Conservation (phyloP, 30 jellyfish, hydroid and myxozoan species). For the Aurelia sp. region DNA sequence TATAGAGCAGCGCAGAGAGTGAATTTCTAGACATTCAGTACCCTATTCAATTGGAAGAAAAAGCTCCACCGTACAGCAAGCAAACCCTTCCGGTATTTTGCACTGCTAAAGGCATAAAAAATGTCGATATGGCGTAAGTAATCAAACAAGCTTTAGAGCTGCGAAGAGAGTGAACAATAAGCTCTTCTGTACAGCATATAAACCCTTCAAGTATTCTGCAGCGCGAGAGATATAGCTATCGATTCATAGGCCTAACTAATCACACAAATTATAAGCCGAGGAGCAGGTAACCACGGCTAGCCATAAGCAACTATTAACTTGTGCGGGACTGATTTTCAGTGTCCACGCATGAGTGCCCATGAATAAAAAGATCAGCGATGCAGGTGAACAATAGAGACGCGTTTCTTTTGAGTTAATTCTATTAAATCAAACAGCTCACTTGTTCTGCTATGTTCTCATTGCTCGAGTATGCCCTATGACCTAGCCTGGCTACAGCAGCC, state of each 20-base stretch:
- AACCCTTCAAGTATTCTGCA: too few relatives aligned
- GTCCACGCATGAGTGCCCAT: slow-evolving; percentile 65
- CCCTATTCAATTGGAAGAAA: too few relatives aligned
- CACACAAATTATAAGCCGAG: background rate
- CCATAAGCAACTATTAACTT: slow-evolving; percentile 27
- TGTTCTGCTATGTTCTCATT: slow-evolving; percentile 78
- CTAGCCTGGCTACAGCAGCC: slow-evolving; percentile 68
- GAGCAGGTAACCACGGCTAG: slow-evolving; percentile 38
- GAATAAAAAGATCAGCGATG: slow-evolving; percentile 35
- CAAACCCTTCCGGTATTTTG: too few relatives aligned
- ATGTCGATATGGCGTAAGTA: too few relatives aligned
- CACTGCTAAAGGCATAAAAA: too few relatives aligned
- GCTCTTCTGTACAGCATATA: too few relatives aligned
- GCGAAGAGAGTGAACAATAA: too few relatives aligned
- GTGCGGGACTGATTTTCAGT: slow-evolving; percentile 27
- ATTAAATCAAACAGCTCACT: slow-evolving; percentile 63
- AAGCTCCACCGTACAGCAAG: too few relatives aligned
- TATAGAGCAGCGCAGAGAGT: too few relatives aligned
- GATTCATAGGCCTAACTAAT: background rate
- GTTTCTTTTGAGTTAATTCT: slow-evolving; percentile 57
- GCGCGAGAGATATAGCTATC: too few relatives aligned
- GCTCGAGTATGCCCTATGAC: slow-evolving; percentile 77
- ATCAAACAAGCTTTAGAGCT: too few relatives aligned
- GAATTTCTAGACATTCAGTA: too few relatives aligned
- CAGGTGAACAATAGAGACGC: slow-evolving; percentile 40